A percentile compares a stretch with the other conserved stretches of the same genome.
These are phyloP conservation scores for Linnaemya vulpina DNA, from an alignment of 2,888 invertebrate genomes.

Conservation along the genomic window DNA sequence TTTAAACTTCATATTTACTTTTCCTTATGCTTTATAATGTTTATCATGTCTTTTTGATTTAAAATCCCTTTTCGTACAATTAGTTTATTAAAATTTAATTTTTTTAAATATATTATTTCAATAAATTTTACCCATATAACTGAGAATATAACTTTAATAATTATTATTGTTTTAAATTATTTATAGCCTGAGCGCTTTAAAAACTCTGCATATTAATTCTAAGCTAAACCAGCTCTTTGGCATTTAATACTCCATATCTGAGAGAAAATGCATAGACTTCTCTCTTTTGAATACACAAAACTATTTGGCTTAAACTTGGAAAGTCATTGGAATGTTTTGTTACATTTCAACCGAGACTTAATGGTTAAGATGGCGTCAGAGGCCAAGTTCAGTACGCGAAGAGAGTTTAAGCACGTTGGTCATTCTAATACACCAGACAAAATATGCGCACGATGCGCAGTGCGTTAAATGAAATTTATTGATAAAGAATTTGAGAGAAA, in stretches of 20 bases:
- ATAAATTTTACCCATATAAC: too few relatives aligned
- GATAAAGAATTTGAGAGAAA: conserved; percentile 51
- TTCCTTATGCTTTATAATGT: too few relatives aligned
- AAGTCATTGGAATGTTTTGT: conserved; percentile 70
- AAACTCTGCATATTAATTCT: background rate
- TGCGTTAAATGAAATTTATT: conserved; percentile 68
- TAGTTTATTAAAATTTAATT: too few relatives aligned
- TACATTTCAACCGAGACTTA: conserved; percentile 66
- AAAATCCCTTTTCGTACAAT: too few relatives aligned
- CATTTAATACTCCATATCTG: background rate
- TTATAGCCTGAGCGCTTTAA: background rate
- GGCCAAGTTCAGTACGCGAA: conserved; percentile 81
- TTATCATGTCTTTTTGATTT: too few relatives aligned
- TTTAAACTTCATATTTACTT: too few relatives aligned
- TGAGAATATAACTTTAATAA: too few relatives aligned
- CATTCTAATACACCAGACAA: conserved; percentile 48
- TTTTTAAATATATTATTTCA: background rate
- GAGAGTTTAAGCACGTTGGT: conserved; percentile 80
- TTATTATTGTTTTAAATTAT: too few relatives aligned
- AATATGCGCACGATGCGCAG: conserved; percentile 79
- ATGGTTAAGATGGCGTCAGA: conserved; percentile 82
- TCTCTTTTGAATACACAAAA: conserved; percentile 62
- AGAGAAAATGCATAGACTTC: conserved; percentile 22
- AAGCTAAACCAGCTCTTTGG: background rate
- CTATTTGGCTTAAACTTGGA: conserved; percentile 57